Conservation (phyloP, 2,888 invertebrate genomes). For the Acholoe squamosa region DNA sequence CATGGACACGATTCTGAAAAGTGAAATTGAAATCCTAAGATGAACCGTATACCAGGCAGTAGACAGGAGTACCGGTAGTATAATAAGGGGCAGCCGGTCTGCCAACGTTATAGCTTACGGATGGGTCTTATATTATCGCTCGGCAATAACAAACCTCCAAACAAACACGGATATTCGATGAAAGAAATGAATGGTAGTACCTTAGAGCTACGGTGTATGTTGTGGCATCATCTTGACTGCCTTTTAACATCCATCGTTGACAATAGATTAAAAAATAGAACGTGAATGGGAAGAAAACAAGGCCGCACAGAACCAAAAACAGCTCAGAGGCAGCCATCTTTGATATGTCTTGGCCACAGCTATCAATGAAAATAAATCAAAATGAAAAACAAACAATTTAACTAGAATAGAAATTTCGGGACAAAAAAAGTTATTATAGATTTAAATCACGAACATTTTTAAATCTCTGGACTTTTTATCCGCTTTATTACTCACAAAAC, state of each 20-base stretch:
- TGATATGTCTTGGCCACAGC: too few relatives aligned
- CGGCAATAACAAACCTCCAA: background rate
- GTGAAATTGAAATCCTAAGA: too few relatives aligned
- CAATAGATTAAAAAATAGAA: background rate
- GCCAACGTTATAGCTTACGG: background rate
- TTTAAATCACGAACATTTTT: too few relatives aligned
- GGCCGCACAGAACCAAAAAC: background rate
- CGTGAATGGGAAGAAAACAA: background rate
- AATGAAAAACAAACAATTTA: too few relatives aligned
- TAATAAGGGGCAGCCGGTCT: background rate
- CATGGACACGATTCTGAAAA: conserved; percentile 61
- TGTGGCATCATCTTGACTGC: background rate
- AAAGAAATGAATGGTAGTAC: background rate
- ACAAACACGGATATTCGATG: background rate
- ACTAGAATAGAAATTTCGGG: too few relatives aligned
- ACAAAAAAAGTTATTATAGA: too few relatives aligned
- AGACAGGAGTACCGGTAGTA: background rate
- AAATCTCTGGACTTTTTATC: too few relatives aligned
- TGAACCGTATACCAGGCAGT: too few relatives aligned
- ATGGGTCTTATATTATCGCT: conserved; percentile 1
- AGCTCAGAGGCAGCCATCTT: background rate
- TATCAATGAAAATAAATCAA: too few relatives aligned
- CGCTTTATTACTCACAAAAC: too few relatives aligned
- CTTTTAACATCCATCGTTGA: background rate
- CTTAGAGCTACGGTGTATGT: conserved; percentile 6